Percentiles rank a stretch among this genome's conserved stretches.
phyloP scores from a whole-genome alignment of 1,140 invertebrate genomes.

The Drosophila subobscura region DNA sequence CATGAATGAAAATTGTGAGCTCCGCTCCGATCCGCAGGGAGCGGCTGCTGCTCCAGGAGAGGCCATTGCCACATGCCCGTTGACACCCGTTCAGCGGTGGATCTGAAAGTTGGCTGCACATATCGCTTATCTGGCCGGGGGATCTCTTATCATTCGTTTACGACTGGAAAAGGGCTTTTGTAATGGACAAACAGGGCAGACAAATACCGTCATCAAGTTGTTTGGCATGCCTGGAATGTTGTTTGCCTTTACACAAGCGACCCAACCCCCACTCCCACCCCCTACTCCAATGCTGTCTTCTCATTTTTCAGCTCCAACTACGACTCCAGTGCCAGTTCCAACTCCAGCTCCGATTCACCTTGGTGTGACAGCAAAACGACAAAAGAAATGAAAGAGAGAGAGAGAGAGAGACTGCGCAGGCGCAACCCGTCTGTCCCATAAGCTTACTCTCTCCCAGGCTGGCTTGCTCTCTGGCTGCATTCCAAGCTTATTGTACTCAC shows the following conservation, averaged over 20 bases:
- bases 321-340: not conserved
- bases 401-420: constrained; percentile 18
- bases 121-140: constrained; percentile 22
- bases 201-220: constrained; percentile 69
- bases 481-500: constrained; percentile 26
- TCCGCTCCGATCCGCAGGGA: not conserved
- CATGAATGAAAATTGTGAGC: constrained; percentile 48
- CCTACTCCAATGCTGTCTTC: constrained; percentile 4
- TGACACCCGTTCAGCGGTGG: constrained; percentile 7
- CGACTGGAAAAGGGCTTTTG: constrained; percentile 60
- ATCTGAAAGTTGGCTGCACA: constrained; percentile 1
- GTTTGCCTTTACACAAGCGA: constrained; percentile 22
- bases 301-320: constrained; percentile 4
- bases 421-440: constrained; percentile 16
- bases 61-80: constrained; percentile 22
- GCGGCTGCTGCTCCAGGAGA: not conserved
- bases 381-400: constrained; percentile 33
- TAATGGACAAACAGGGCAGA: constrained; percentile 74
- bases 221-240: constrained; percentile 72
- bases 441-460: constrained; percentile 4
- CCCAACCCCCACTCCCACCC: constrained; percentile 18
- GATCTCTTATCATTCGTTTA: constrained; percentile 37
- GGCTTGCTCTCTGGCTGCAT: constrained; percentile 1
- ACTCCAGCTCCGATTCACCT: constrained; percentile 31
- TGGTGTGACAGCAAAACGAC: constrained; percentile 36